These are phyloP conservation scores for Gallirallus australis DNA, from an alignment of 2,797 vertebrate species.

Conservation along the genomic window DNA sequence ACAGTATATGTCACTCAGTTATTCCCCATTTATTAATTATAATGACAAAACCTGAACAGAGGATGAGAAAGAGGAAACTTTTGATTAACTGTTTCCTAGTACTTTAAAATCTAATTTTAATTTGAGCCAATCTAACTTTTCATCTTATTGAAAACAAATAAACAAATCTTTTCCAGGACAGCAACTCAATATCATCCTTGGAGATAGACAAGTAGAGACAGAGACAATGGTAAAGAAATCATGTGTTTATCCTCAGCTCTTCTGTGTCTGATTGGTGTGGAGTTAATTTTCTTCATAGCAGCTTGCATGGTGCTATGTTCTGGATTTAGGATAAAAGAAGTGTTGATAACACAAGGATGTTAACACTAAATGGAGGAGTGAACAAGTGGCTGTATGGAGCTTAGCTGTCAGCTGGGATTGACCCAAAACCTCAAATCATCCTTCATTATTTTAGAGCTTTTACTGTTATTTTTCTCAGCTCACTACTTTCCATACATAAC, in stretches of 20 bases:
- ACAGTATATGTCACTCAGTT: not conserved
- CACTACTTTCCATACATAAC: not conserved
- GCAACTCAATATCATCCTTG: not conserved
- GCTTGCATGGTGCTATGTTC: not conserved
- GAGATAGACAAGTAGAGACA: not conserved
- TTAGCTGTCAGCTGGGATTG: not conserved
- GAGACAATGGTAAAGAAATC: not conserved
- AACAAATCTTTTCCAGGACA: not conserved
- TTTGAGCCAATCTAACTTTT: not conserved
- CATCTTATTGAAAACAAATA: not conserved
- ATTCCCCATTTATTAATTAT: constrained; percentile 17
- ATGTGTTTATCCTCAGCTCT: not conserved
- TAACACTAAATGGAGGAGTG: rapidly evolving
- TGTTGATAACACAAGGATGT: not conserved
- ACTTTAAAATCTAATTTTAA: not conserved
- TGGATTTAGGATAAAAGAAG: not conserved
- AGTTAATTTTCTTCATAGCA: not conserved
- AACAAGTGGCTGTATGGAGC: not conserved
- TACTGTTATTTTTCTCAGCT: not conserved
- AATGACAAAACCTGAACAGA: not conserved
- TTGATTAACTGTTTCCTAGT: not conserved
- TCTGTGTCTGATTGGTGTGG: not conserved
- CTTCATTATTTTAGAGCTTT: not conserved
- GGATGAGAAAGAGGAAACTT: not conserved
- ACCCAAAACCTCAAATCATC: not conserved